Percentiles rank a stretch among this genome's conserved stretches.
These are phyloP conservation scores for Listrodromus nycthemerus DNA, from an alignment of 2,888 invertebrate species.

Conservation along the genomic window DNA sequence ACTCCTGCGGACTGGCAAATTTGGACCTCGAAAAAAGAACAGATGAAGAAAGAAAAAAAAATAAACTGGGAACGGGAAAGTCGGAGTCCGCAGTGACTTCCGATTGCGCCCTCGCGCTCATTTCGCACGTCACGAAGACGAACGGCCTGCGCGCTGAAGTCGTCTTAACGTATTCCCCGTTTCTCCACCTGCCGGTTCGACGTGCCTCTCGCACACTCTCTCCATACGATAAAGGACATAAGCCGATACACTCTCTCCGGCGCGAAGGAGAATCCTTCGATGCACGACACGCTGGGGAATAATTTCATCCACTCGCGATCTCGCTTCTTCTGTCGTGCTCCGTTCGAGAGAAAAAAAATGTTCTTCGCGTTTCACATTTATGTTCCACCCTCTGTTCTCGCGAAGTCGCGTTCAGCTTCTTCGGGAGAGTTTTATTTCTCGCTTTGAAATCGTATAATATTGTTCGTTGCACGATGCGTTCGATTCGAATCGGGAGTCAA, in stretches of 20 bases:
- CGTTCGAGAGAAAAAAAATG: conserved; percentile 41
- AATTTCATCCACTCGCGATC: conserved; percentile 78
- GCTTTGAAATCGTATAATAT: neutral
- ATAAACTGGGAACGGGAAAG: conserved; percentile 52
- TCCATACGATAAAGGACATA: conserved; percentile 73
- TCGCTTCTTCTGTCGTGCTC: conserved; percentile 56
- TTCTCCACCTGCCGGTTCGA: conserved; percentile 55
- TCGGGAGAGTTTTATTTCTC: neutral
- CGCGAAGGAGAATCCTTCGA: conserved; percentile 65
- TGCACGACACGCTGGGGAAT: conserved; percentile 81
- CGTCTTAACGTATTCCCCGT: conserved; percentile 63
- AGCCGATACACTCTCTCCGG: conserved; percentile 68
- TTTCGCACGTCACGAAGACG: conserved; percentile 82
- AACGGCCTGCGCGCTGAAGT: conserved; percentile 76
- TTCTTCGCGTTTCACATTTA: conserved; percentile 45
- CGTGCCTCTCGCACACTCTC: conserved; percentile 49
- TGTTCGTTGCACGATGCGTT: neutral
- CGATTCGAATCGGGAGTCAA: neutral
- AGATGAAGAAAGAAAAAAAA: conserved; percentile 12
- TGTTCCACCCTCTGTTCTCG: conserved; percentile 14
- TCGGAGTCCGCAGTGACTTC: conserved; percentile 73
- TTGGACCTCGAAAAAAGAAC: conserved; percentile 60
- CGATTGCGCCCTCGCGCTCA: conserved; percentile 80
- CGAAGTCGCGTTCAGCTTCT: neutral
- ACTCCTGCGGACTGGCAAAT: conserved; percentile 74